Base-by-base conservation (phyloP, 2,888 invertebrate species). In the Phortica magna region DNA sequence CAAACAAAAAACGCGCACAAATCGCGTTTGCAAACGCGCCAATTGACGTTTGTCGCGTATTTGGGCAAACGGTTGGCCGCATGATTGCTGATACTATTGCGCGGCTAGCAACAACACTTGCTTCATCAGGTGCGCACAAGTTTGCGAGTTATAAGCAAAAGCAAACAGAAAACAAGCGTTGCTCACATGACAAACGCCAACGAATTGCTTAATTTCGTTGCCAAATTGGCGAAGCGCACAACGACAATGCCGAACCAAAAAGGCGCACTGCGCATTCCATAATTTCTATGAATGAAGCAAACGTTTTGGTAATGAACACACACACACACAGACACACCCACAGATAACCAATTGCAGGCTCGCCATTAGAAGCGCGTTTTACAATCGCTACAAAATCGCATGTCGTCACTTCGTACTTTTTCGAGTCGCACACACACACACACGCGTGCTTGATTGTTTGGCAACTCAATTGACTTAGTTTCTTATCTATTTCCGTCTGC, bases 401-500 rank as follows among this genome's bases (percentile, higher is more conserved):
- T 59, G 59, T 59, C 19, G 59, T 14, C 7, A 17, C 59, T 59
- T 4, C 7, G 7, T 41, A 41, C 57, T n/a, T n/a, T n/a, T n/a
- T n/a, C n/a, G n/a, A n/a, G n/a, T n/a, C n/a, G 43, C 43, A 61
- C 19, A n/a, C 53, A 53, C 53, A 53, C n/a, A 53, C 2, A 53
- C 59, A 17, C 59, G 1, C 59, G 2, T 7, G 59, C 59, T 4
- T 19, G n/a, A 14, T 14, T 12, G 22, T 65, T 39, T 39, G 12
- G 12, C 14, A 42, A 7, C 5, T 31, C 19, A 14, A 22, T 3
- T 31, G 31, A 10, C 39, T 65, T 22, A 55, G 31, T 68, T 67
- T 71, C 61, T 72, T 55, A 75, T 73, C 77, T 81, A 74, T 67
- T 61, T 41, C 75, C 74, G 10, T 9, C n/a, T 74, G 76, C 43